A percentile compares a stretch with the other conserved stretches of the same genome.
phyloP scores from a whole-genome alignment of 2,113 vertebrate species.

The Suricata suricatta region DNA sequence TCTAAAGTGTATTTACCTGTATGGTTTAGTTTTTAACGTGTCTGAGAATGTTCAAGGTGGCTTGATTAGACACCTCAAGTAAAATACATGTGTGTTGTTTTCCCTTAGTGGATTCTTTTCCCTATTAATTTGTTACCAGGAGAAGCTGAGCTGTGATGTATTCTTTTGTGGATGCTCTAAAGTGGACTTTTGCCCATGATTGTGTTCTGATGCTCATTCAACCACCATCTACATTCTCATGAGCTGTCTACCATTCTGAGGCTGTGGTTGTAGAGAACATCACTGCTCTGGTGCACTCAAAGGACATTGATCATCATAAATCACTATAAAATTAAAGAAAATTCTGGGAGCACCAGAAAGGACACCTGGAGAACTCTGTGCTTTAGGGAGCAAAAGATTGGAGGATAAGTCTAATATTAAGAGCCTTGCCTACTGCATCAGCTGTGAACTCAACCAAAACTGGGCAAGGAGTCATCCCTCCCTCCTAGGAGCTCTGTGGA shows the following conservation, averaged over 20 bases:
- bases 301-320: not conserved
- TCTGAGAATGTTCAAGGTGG: too few relatives aligned
- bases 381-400: not conserved
- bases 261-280: not conserved
- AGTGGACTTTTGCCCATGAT: too few relatives aligned
- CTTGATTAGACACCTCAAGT: not conserved
- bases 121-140: too few relatives aligned
- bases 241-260: not conserved
- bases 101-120: not conserved
- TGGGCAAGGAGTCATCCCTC: too few relatives aligned
- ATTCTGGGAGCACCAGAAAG: not conserved
- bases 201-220: not conserved
- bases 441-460: not conserved
- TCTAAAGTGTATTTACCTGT: not conserved
- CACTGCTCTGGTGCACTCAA: not conserved
- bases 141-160: not conserved
- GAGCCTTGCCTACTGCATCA: not conserved
- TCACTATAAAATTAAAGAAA: not conserved
- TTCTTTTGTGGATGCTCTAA: not conserved
- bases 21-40: not conserved
- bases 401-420: not conserved
- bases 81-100: not conserved
- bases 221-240: accelerated
- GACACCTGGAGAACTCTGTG: not conserved
- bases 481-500: too few relatives aligned